Base-by-base conservation (phyloP, 2,113 vertebrate genomes). In the Paratilapia polleni region DNA sequence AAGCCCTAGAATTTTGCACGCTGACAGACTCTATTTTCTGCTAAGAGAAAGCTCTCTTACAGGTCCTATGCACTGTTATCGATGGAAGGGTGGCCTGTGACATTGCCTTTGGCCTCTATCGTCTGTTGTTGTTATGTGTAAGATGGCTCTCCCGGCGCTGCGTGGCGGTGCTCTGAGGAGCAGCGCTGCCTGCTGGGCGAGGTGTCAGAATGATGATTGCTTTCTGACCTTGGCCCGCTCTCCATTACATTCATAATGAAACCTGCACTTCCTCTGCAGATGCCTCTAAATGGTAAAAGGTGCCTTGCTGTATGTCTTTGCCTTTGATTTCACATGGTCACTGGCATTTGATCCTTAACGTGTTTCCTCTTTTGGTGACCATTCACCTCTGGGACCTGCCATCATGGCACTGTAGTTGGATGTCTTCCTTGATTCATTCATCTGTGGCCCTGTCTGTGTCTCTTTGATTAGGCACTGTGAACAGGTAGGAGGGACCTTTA, bases 171-270 rank as follows among this genome's bases (percentile, higher is more conserved):
- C 86, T 85, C 85, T 62, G 89, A 91, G 80, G 87, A 86, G 81
- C 85, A 60, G 34, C 17, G 22, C 88, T 82, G 86, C 93, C 90
- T 86, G 92, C 95, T 94, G 93, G 89, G 86, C 49, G 81, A 95
- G 92, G 94, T 95, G 94, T 95, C 92, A 92, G 88, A 83, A 87
- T 89, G 91, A 93, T 95, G 95, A 95, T 95, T 95, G 94, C 93
- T 93, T 93, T 83, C 92, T 94, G 96, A 96, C 95, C 94, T 94
- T 83, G 86, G 86, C 77, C 59, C 15, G 58, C 90, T 92, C 93
- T 90, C 94, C 91, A 94, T 95, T 94, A 94, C 91, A 94, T 94
- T 94, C 93, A 87, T 91, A 95, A 93, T 94, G 78, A 96, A 95
- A 94, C 64, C 87, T 91, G 56, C 77, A 63, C 91, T 91, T 94